Percentiles rank a stretch among this genome's conserved stretches.
Conservation (phyloP, 2,888 invertebrate species). For the Drosophila longiperda region DNA sequence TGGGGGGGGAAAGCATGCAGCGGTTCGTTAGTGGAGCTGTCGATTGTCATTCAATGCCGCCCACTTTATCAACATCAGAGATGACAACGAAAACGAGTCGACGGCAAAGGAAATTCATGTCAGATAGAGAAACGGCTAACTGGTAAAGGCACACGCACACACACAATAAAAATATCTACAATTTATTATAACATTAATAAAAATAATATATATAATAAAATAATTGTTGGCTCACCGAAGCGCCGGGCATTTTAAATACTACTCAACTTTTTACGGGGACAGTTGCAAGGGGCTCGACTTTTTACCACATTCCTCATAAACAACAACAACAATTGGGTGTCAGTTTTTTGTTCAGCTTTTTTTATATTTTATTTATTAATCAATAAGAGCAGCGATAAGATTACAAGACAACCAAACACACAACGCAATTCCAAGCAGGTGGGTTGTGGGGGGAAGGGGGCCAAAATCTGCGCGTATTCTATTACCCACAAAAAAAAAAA, state of each 20-base stretch:
- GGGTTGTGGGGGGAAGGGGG: background rate
- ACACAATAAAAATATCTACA: slow-evolving; percentile 2
- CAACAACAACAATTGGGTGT: slow-evolving; percentile 29
- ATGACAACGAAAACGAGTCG: slow-evolving; percentile 23
- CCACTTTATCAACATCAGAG: slow-evolving; percentile 60
- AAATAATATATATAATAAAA: slow-evolving; percentile 39
- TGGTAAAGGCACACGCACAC: slow-evolving; percentile 11
- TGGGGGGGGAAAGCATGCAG: background rate
- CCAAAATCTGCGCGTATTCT: slow-evolving; percentile 27
- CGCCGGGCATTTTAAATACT: slow-evolving; percentile 47
- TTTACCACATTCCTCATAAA: slow-evolving; percentile 36
- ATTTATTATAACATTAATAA: slow-evolving; percentile 39
- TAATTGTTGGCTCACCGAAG: slow-evolving; percentile 58
- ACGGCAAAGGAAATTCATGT: slow-evolving; percentile 50
- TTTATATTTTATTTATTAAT: slow-evolving; percentile 58
- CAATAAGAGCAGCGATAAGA: slow-evolving; percentile 73
- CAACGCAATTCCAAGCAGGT: slow-evolving; percentile 28
- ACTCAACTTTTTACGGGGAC: slow-evolving; percentile 15
- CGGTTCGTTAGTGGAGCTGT: slow-evolving; percentile 14
- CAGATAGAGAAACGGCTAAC: slow-evolving; percentile 44
- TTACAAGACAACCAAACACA: slow-evolving; percentile 37
- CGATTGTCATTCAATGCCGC: slow-evolving; percentile 62
- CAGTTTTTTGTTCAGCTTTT: slow-evolving; percentile 60
- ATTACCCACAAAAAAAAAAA: background rate
- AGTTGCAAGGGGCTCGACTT: slow-evolving; percentile 17